Evolutionary conservation across 2,888 invertebrate species (phyloP).

Genomic region (Perizoma flavofasciatum): DNA sequence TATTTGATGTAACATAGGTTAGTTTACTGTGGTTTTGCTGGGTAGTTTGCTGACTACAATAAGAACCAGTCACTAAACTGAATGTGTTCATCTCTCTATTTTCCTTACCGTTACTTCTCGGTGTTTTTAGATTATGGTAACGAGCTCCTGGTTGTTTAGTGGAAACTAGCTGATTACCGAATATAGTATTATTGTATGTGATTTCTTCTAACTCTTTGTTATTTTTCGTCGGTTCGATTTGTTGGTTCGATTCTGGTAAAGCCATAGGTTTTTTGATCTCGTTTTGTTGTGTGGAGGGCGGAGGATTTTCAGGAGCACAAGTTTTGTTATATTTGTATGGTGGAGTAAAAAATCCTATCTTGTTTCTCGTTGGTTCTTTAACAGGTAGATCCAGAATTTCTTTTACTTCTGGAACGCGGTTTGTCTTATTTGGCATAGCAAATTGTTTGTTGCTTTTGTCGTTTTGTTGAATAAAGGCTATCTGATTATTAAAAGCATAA

Average conservation of each 20-base stretch:
- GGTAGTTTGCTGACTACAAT: neutral
- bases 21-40: neutral
- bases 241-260: neutral
- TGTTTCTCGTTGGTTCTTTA: neutral
- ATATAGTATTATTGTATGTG: neutral
- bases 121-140: neutral
- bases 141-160: neutral
- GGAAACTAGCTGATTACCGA: neutral
- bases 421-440: neutral
- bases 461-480: slow-evolving; percentile 5
- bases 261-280: neutral
- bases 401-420: slow-evolving; percentile 3
- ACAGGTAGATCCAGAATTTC: neutral
- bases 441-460: neutral
- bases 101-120: neutral
- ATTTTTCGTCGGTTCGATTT: slow-evolving; percentile 4
- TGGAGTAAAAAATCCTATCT: slow-evolving; percentile 9
- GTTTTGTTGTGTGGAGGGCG: neutral
- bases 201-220: neutral
- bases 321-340: slow-evolving; percentile 8
- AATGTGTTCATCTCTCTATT: neutral
- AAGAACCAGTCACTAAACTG: neutral
- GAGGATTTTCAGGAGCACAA: neutral
- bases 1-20: neutral
- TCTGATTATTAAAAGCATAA: neutral